A percentile compares a stretch with the other conserved stretches of the same genome.
Conservation (phyloP, 1,140 invertebrate genomes). For the Nephotettix cincticeps region DNA sequence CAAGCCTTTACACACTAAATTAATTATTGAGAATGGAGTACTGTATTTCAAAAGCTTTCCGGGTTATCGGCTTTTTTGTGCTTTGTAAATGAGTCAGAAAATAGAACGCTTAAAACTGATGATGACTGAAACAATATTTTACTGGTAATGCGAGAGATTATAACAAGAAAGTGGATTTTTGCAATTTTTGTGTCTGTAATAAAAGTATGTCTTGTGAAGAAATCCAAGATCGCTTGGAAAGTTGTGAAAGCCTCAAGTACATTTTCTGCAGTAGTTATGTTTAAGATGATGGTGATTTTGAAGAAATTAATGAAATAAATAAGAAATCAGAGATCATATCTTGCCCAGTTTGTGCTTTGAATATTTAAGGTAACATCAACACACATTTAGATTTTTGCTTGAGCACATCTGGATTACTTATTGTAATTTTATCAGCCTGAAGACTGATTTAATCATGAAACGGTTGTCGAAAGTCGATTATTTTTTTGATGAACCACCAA, state of each 20-base stretch:
- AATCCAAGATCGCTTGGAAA: constrained; percentile 51
- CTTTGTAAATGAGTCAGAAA: background rate
- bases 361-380: constrained; percentile 33
- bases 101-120: background rate
- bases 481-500: background rate
- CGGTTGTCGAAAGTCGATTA: too few relatives aligned
- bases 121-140: background rate
- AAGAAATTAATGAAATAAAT: constrained; percentile 27
- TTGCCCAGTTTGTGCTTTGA: constrained; percentile 32
- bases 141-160: background rate
- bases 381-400: constrained; percentile 36
- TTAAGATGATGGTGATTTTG: constrained; percentile 25
- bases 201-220: constrained; percentile 43
- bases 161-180: constrained; percentile 30
- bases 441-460: too few relatives aligned
- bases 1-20: constrained; percentile 16
- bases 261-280: constrained; percentile 28
- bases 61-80: constrained; percentile 26
- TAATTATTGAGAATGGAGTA: constrained; percentile 11
- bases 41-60: constrained; percentile 32
- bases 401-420: background rate
- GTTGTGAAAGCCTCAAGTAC: constrained; percentile 40
- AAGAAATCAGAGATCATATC: constrained; percentile 21
- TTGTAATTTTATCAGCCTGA: constrained; percentile 1
- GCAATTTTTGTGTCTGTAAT: constrained; percentile 57